Evolutionary conservation across 2,888 invertebrate genomes (phyloP), one percentile per base, ranked within the genome.

Genomic region (Tenthredo distinguenda): DNA sequence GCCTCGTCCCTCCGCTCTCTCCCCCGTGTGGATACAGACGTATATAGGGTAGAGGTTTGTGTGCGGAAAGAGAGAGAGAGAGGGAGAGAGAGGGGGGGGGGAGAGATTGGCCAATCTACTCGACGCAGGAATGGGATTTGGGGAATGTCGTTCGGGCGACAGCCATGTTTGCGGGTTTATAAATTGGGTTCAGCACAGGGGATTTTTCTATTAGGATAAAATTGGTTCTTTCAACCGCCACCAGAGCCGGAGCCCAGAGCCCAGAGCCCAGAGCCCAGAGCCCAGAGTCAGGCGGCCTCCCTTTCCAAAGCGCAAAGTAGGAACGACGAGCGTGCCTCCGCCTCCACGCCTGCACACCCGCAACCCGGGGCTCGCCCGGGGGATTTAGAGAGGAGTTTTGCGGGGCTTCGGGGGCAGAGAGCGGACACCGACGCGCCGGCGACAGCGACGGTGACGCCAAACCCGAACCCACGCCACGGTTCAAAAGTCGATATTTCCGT

Each of bases 141-240:
- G 82, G 74, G 84, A 87, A 87, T 86, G 84, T 68, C 85, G 77
- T 87, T 72, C 68, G 88, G 88, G 88, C 91, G 89, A 88, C 92
- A 92, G 93, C 93, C 93, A 93, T 93, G 93, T 93, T 93, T 93
- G 93, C 93, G 93, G 93, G 91, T 92, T 93, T 93, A 93, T 93
- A 93, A 93, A 93, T 93, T 93, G 93, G 93, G 92, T 93, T 93
- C 92, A 90, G 91, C 91, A 91, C 91, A 91, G 92, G 93, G 93
- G 93, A 93, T 93, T 93, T 93, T 93, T 93, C 93, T 93, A 93
- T 93, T 93, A 93, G 92, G 92, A 90, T 90, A 92, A 93, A 93
- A 93, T 93, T 93, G 93, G 93, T 93, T 93, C 93, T 93, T 93
- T 93, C 93, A 93, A 93, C 92, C 92, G 90, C 92, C 93, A 91